A percentile compares a stretch with the other conserved stretches of the same genome.
These are phyloP conservation scores for Carterocephalus palaemon DNA, from an alignment of 2,888 invertebrate genomes.

Conservation along the genomic window DNA sequence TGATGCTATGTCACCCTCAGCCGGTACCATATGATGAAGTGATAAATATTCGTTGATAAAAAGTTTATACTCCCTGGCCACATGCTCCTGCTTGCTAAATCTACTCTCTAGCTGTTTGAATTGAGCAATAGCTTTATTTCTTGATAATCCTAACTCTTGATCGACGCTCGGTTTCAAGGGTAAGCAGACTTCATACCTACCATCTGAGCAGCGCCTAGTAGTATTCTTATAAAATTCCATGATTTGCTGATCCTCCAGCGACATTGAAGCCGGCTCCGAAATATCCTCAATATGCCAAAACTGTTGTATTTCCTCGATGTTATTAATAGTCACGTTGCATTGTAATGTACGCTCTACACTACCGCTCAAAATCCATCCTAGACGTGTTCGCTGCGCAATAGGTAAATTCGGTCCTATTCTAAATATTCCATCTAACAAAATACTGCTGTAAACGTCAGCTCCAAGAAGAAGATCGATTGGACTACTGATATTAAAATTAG, in stretches of 20 bases:
- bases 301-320: constrained; percentile 7
- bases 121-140: constrained; percentile 30
- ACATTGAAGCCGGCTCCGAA: background rate
- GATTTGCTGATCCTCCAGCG: constrained; percentile 9
- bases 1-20: no score
- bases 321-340: constrained; percentile 21
- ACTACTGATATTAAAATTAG: no score
- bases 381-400: constrained; percentile 27
- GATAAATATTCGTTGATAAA: constrained; percentile 30
- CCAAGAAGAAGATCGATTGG: no score
- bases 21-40: no score
- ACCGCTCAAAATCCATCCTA: constrained; percentile 31
- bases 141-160: constrained; percentile 29
- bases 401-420: constrained; percentile 13
- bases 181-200: constrained; percentile 30
- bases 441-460: constrained; percentile 25
- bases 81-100: constrained; percentile 22
- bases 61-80: constrained; percentile 11
- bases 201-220: no score
- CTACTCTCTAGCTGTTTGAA: constrained; percentile 28
- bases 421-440: constrained; percentile 27
- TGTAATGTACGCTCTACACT: constrained; percentile 4
- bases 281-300: constrained; percentile 18
- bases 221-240: constrained; percentile 13
- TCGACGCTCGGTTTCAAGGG: constrained; percentile 8